A percentile compares a stretch with the other conserved stretches of the same genome.
Conservation (phyloP, 2,113 vertebrate genomes). For the Casuarius casuarius region DNA sequence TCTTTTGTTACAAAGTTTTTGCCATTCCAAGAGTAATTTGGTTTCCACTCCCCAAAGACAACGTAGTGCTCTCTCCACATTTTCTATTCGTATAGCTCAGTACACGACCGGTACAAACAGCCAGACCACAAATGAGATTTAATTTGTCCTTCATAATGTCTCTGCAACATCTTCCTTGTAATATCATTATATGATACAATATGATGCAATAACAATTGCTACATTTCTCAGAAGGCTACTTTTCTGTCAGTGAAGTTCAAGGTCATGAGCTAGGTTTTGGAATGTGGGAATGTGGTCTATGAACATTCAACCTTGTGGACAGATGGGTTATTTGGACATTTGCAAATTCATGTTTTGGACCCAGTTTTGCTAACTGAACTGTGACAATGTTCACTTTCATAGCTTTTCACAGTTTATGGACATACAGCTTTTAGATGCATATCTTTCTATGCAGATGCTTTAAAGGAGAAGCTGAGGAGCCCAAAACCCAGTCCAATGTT, state of each 20-base stretch:
- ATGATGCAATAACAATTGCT: neutral
- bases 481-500: neutral
- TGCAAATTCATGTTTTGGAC: neutral
- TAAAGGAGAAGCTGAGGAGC: neutral
- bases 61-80: neutral
- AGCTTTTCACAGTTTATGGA: neutral
- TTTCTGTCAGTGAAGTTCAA: neutral
- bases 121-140: neutral
- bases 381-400: neutral
- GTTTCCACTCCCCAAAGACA: neutral
- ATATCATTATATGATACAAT: neutral
- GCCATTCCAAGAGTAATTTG: neutral
- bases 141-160: neutral
- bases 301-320: neutral
- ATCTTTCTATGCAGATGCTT: neutral
- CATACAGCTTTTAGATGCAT: neutral
- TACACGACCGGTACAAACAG: neutral
- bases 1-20: neutral
- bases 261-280: neutral
- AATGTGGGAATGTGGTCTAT: neutral
- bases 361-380: neutral
- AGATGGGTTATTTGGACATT: neutral
- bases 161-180: neutral
- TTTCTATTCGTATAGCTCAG: neutral
- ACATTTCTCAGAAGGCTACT: neutral